A percentile compares a stretch with the other conserved stretches of the same genome.
Conservation (phyloP, 1,140 invertebrate genomes). For the Triops longicaudatus region DNA sequence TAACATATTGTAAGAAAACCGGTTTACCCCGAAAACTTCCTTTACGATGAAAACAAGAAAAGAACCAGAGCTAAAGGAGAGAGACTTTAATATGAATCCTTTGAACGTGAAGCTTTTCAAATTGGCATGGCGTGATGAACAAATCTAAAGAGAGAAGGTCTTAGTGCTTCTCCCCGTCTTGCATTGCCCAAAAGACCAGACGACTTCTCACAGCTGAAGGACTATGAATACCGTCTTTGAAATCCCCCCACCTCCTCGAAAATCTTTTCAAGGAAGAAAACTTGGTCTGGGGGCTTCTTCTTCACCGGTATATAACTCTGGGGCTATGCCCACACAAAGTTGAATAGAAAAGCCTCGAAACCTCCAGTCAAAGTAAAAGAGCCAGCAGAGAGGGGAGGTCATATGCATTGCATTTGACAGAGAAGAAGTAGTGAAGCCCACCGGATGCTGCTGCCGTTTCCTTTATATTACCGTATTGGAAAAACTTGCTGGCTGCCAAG, state of each 20-base stretch:
- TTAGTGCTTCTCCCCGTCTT: slow-evolving; percentile 12
- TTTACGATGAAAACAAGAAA: not conserved
- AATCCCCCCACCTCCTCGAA: not conserved
- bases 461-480: slow-evolving; percentile 13
- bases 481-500: slow-evolving; percentile 9
- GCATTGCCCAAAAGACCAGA: not conserved
- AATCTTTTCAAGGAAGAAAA: not conserved
- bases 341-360: slow-evolving; percentile 2
- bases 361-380: not conserved
- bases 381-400: not conserved
- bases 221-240: slow-evolving; percentile 15
- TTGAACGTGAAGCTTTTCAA: not conserved
- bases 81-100: not conserved
- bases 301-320: not conserved
- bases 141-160: not conserved
- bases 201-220: slow-evolving; percentile 5
- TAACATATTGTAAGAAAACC: no score
- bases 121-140: slow-evolving; percentile 1
- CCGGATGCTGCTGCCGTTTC: slow-evolving; percentile 13
- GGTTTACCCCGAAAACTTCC: no score
- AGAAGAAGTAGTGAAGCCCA: slow-evolving; percentile 14
- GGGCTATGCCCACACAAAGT: not conserved
- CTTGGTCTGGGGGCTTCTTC: not conserved
- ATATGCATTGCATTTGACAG: slow-evolving; percentile 15
- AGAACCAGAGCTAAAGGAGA: not conserved